These are phyloP conservation scores for Amphipoea lucens DNA, from an alignment of 2,888 invertebrate species.

Conservation along the genomic window DNA sequence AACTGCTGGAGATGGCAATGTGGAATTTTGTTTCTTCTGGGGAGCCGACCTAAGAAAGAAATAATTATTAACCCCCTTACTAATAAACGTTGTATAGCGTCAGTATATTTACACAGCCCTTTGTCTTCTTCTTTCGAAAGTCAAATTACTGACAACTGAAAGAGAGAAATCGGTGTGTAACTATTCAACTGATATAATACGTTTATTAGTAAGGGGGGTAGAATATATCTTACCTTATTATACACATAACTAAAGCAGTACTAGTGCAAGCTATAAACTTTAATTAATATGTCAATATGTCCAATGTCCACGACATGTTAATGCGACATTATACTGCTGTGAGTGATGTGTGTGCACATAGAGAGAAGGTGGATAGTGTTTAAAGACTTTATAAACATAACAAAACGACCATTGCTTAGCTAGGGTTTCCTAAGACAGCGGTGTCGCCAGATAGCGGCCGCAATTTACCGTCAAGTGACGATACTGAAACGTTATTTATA, in stretches of 20 bases:
- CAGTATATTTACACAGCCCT: too few relatives aligned
- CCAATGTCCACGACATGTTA: neutral
- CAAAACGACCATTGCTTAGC: neutral
- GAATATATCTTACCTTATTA: too few relatives aligned
- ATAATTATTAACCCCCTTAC: too few relatives aligned
- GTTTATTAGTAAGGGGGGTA: too few relatives aligned
- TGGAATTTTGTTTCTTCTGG: conserved; percentile 96
- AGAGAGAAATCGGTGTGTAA: too few relatives aligned
- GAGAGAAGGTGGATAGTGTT: neutral
- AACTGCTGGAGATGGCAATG: conserved; percentile 95
- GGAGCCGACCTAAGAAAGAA: conserved; percentile 91
- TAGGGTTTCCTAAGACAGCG: neutral
- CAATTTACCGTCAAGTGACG: neutral
- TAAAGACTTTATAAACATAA: neutral
- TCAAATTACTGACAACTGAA: too few relatives aligned
- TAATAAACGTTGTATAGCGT: too few relatives aligned
- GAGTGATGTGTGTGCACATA: too few relatives aligned
- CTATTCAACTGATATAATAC: too few relatives aligned
- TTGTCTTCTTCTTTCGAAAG: too few relatives aligned
- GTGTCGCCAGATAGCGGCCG: neutral
- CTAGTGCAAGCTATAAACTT: neutral
- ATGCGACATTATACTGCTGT: neutral
- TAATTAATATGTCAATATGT: neutral
- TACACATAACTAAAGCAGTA: neutral
- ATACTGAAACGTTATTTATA: neutral